Evolutionary conservation across 2,797 vertebrate genomes (phyloP), one percentile per base, ranked within the genome.

Genomic region (Rhinoraja longicauda): DNA sequence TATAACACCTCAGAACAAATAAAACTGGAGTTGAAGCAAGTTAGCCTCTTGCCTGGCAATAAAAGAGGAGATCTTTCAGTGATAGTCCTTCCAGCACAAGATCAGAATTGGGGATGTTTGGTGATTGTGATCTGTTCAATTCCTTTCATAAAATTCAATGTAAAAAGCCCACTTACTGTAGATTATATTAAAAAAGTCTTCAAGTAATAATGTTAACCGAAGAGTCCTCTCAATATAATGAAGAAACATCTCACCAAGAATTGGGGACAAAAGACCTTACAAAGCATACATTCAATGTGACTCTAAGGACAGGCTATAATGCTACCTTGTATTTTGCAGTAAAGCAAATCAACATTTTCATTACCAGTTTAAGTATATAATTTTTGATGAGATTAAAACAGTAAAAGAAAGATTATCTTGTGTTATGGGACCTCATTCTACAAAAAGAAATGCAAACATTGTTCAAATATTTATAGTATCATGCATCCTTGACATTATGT

Each of bases 371-470:
- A 86, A 86, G 57, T 57, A 62, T 32, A 0, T 32, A 19, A 82
- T 82, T 82, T 57, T 57, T 12, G 8, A 15, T 70, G 29, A 76
- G 2, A 76, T 6, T 21, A 57, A n/a, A 86, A 62, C 26, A 57
- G 53, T 59, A 64, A 86, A 26, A 57, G 17, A 6, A 64, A 86
- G 13, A 64, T 86, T 12, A 13, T 32, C 45, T 8, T 24, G 21
- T 10, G 39, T 75, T 86, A 15, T 62, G 13, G 57, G 53, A 26
- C 39, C 39, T 45, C 0, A 24, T 1, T 26, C 24, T 57, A 24
- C 78, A 29, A 53, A 4, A 15, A 93, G 15, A 93, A 70, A 70
- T 70, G 93, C 0, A 0, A 95, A 96, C 96, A 96, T 96, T 95
- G 96, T 95, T 95, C 94, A 95, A 95, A 92, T 21, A 67, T 75